A percentile compares a stretch with the other conserved stretches of the same genome.
These are phyloP conservation scores for Camponotus vicinus DNA, from an alignment of 1,140 invertebrate genomes.

Conservation along the genomic window DNA sequence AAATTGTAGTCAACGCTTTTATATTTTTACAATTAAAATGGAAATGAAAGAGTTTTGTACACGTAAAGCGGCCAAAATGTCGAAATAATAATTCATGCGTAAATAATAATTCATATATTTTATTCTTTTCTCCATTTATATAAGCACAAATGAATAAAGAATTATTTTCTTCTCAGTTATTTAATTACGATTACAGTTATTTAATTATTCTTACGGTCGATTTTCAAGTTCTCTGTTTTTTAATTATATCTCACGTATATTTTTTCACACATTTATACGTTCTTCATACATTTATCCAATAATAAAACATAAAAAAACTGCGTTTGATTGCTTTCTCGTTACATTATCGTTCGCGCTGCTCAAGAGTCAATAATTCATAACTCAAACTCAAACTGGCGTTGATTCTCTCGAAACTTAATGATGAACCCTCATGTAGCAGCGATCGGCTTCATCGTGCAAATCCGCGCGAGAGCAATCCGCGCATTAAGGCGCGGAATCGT, in stretches of 20 bases:
- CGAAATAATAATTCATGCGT: not conserved
- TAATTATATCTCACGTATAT: not conserved
- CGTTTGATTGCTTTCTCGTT: not conserved
- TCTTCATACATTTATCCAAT: not conserved
- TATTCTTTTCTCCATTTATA: not conserved
- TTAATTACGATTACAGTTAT: not conserved
- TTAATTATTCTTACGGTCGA: not conserved
- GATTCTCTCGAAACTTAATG: not conserved
- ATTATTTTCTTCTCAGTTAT: not conserved
- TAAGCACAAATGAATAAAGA: not conserved
- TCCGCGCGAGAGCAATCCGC: conserved; percentile 7
- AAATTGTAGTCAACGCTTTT: not conserved
- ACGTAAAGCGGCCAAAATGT: not conserved
- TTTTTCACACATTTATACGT: not conserved
- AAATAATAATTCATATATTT: not conserved
- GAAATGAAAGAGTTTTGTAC: not conserved
- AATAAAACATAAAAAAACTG: not conserved
- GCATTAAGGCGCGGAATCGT: conserved; percentile 34
- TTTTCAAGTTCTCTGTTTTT: not conserved
- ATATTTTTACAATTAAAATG: not conserved
- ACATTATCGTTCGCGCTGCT: not conserved
- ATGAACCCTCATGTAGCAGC: conserved; percentile 2
- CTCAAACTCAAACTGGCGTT: not conserved
- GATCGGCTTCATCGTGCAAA: conserved; percentile 7
- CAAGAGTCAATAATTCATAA: not conserved